A percentile compares a stretch with the other conserved stretches of the same genome.
Conservation (phyloP, 2,113 vertebrate genomes). For the Passer domesticus region DNA sequence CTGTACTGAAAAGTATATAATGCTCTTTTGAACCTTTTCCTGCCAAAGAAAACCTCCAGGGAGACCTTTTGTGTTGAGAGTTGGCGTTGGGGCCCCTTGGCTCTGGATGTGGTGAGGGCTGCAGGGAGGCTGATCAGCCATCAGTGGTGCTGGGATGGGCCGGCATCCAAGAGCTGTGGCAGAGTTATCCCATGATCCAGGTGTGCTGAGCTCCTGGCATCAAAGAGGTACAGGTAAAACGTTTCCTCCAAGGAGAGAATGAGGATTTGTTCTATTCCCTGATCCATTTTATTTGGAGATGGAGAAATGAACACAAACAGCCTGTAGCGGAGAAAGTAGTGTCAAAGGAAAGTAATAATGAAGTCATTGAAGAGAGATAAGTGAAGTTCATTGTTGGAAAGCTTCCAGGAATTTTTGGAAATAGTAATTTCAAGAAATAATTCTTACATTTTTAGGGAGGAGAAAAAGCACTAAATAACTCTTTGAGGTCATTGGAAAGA, state of each 20-base stretch:
- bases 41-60: neutral
- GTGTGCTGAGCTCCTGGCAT: neutral
- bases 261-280: neutral
- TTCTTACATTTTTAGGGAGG: neutral
- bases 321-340: neutral
- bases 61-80: neutral
- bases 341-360: neutral
- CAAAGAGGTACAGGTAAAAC: neutral
- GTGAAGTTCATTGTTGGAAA: neutral
- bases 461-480: fast-evolving
- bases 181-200: fast-evolving
- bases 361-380: neutral
- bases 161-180: fast-evolving
- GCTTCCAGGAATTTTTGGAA: neutral
- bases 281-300: neutral
- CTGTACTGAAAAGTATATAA: neutral
- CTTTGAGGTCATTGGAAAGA: neutral
- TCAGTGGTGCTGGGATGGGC: fast-evolving
- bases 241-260: fast-evolving
- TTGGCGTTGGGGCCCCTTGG: fast-evolving
- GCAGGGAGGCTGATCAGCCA: neutral
- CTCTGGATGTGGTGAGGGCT: neutral
- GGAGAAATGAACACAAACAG: neutral
- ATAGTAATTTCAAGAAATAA: neutral
- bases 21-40: neutral